Conservation (phyloP, 2,113 vertebrate species). For the Cygnus atratus region DNA sequence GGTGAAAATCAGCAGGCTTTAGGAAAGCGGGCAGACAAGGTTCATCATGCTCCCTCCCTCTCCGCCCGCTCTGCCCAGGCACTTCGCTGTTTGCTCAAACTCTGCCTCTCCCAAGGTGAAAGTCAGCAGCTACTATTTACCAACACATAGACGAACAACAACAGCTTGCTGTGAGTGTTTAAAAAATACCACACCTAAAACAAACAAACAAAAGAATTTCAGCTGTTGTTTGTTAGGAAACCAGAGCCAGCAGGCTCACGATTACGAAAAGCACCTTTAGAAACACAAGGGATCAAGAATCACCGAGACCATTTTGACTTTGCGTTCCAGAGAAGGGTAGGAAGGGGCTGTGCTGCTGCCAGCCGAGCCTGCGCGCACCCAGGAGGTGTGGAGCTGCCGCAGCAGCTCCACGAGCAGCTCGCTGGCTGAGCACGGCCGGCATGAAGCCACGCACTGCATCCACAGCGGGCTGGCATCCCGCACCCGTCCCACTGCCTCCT, state of each 20-base stretch:
- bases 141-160: neutral
- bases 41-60: accelerated
- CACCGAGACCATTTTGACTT: neutral
- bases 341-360: neutral
- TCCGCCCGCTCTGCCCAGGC: neutral
- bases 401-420: neutral
- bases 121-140: neutral
- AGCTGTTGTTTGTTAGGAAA: conserved; percentile 50
- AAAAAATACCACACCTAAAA: neutral
- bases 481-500: neutral
- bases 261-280: conserved; percentile 14
- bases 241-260: neutral
- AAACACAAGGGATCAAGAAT: neutral
- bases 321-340: neutral
- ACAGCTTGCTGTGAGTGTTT: neutral
- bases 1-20: neutral
- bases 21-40: neutral
- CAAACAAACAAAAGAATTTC: conserved; percentile 47
- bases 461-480: accelerated
- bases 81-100: neutral
- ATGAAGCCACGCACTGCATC: neutral
- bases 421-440: accelerated
- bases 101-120: neutral
- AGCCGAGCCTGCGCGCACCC: neutral
- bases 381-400: neutral